Conservation (phyloP, 2,888 invertebrate species). For the Drosophila algonquin region DNA sequence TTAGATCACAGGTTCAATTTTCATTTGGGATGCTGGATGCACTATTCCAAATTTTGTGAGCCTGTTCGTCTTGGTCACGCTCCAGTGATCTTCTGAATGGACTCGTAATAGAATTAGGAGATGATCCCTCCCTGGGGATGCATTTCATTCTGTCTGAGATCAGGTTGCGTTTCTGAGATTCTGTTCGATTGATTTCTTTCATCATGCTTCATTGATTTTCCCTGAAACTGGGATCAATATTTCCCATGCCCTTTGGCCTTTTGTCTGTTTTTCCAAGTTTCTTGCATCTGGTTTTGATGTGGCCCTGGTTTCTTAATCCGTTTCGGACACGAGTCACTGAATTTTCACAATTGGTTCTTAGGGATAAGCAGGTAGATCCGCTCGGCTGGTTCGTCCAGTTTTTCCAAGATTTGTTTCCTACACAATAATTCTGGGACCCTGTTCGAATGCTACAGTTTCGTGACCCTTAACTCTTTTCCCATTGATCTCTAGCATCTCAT, state of each 20-base stretch:
- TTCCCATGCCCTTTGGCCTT: slow-evolving; percentile 13
- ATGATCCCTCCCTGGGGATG: not conserved
- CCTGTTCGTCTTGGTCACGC: not conserved
- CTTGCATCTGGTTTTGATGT: slow-evolving; percentile 19
- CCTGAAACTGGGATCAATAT: not conserved
- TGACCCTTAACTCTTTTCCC: slow-evolving; percentile 42
- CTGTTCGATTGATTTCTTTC: slow-evolving; percentile 29
- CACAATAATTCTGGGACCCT: slow-evolving; percentile 14
- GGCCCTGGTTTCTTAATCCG: slow-evolving; percentile 32
- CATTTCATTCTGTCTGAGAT: not conserved
- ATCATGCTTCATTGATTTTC: slow-evolving; percentile 48
- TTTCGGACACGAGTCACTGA: slow-evolving; percentile 34
- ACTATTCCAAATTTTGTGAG: not conserved
- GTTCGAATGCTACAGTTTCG: slow-evolving; percentile 46
- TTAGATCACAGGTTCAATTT: no score
- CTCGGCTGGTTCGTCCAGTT: not conserved
- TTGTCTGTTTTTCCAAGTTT: not conserved
- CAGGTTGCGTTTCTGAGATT: not conserved
- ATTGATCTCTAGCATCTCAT: not conserved
- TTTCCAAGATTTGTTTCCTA: not conserved
- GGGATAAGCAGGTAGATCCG: slow-evolving; percentile 7
- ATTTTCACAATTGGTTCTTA: slow-evolving; percentile 9
- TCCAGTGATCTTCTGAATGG: not conserved
- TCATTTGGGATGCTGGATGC: not conserved
- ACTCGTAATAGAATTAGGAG: no score